These are phyloP conservation scores for Sebastiscus albofasciatus DNA, from an alignment of 2,797 vertebrate genomes.

Conservation along the genomic window DNA sequence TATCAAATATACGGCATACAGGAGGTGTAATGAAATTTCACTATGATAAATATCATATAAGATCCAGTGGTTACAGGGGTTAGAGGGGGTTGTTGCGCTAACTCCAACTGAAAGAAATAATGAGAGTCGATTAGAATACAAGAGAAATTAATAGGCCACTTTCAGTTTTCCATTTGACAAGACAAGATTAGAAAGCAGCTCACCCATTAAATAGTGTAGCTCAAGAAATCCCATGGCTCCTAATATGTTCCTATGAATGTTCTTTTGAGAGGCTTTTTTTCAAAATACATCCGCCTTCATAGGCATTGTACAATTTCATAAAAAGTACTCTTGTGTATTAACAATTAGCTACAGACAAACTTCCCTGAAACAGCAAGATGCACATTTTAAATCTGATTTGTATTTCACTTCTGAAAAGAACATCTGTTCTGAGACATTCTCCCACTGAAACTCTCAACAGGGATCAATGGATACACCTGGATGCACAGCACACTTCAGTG, in stretches of 20 bases:
- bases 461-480: slow-evolving; percentile 40
- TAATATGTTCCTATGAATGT: not conserved
- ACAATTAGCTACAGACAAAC: not conserved
- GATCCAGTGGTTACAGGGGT: not conserved
- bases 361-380: not conserved
- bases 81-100: not conserved
- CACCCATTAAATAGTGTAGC: not conserved
- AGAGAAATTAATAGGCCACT: not conserved
- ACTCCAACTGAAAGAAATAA: not conserved
- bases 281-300: not conserved
- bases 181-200: not conserved
- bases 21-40: not conserved
- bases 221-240: not conserved
- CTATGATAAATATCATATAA: not conserved
- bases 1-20: not conserved
- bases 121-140: not conserved
- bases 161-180: not conserved
- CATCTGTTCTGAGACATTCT: slow-evolving; percentile 29
- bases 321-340: not conserved
- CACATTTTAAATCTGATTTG: not conserved
- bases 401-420: not conserved
- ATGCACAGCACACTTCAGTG: slow-evolving; percentile 44
- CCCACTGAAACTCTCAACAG: not conserved
- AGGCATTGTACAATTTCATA: not conserved
- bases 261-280: not conserved